Conservation (phyloP, 2,113 vertebrate species). For the Cariama cristata region DNA sequence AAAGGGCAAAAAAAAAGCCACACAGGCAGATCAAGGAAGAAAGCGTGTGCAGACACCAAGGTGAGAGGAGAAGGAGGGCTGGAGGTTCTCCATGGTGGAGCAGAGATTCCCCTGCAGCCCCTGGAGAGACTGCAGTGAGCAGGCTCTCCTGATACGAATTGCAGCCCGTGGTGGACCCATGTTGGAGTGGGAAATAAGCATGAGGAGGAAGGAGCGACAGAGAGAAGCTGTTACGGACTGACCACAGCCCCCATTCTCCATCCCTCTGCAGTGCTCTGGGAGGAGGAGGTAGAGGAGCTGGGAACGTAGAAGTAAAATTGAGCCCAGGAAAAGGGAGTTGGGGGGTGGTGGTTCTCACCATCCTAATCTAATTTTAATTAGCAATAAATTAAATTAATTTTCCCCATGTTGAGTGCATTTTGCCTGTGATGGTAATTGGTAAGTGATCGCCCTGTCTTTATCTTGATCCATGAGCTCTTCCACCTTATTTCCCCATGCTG, state of each 20-base stretch:
- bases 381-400: not conserved
- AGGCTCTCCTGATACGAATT: not conserved
- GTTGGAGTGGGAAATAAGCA: not conserved
- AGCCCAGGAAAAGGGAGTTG: not conserved
- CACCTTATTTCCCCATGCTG: not conserved
- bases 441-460: not conserved
- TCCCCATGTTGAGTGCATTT: fast-evolving
- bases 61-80: not conserved
- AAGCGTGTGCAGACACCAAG: not conserved
- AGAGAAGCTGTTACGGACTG: not conserved
- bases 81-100: not conserved
- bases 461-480: not conserved
- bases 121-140: not conserved
- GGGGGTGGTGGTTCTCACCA: not conserved
- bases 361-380: not conserved
- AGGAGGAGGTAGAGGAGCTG: not conserved
- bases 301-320: not conserved
- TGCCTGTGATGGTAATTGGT: not conserved
- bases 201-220: not conserved
- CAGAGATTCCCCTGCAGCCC: not conserved
- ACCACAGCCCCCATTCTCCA: not conserved
- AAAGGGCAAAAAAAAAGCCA: not conserved
- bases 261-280: not conserved
- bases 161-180: not conserved
- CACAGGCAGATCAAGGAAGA: fast-evolving